Percentiles rank a stretch among this genome's conserved stretches.
These are phyloP conservation scores for Saxicola maurus DNA, from an alignment of 2,797 vertebrate species.

Conservation along the genomic window DNA sequence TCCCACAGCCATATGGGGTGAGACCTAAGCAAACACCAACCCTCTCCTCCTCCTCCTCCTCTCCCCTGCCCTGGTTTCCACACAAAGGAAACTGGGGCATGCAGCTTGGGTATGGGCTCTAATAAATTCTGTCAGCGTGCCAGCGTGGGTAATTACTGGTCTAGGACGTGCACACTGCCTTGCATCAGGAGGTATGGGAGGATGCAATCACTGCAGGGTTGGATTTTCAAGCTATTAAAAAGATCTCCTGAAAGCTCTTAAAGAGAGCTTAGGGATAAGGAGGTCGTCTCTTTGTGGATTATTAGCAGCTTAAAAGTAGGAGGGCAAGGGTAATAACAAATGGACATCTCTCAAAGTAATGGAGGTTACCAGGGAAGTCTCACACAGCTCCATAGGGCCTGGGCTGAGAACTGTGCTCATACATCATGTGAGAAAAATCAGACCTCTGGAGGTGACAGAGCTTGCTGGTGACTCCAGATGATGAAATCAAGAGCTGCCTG, in stretches of 20 bases:
- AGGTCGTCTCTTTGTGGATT: neutral
- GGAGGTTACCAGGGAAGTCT: neutral
- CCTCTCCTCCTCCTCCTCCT: neutral
- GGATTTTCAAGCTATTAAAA: slow-evolving; percentile 17
- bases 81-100: slow-evolving; percentile 17
- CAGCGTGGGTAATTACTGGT: neutral
- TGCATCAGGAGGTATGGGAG: neutral
- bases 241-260: slow-evolving; percentile 28
- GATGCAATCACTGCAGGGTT: neutral
- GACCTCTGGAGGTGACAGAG: neutral
- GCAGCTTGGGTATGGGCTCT: neutral
- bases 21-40: slow-evolving; percentile 27
- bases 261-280: neutral
- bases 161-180: neutral
- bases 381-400: neutral
- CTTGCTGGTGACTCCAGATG: neutral
- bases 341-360: neutral
- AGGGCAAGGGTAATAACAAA: neutral
- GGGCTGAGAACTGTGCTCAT: neutral
- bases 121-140: neutral
- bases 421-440: neutral
- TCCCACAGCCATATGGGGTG: slow-evolving; percentile 29
- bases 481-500: neutral
- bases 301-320: slow-evolving; percentile 21
- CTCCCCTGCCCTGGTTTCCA: slow-evolving; percentile 46